phyloP scores from a whole-genome alignment of 2,888 invertebrate species.

The Pseudeuparius sepicola region DNA sequence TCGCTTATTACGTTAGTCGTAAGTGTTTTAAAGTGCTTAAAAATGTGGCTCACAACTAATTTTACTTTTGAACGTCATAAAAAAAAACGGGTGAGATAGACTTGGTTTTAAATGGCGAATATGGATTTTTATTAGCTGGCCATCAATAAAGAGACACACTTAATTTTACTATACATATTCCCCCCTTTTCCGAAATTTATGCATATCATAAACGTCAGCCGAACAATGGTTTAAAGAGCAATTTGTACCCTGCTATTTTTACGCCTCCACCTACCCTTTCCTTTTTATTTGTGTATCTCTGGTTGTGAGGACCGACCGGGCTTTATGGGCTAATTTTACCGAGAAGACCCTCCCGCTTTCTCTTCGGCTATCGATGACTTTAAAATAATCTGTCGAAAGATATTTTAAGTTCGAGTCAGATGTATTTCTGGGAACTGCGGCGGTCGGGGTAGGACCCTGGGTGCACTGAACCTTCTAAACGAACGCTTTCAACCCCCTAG shows the following conservation, averaged over 20 bases:
- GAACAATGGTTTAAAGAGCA: constrained; percentile 25
- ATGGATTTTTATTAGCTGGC: too few relatives aligned
- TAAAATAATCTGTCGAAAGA: constrained; percentile 26
- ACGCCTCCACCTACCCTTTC: constrained; percentile 24
- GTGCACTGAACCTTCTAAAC: constrained; percentile 1
- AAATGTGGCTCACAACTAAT: too few relatives aligned
- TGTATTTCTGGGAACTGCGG: constrained; percentile 28
- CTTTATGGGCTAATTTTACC: constrained; percentile 15
- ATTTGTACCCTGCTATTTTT: constrained; percentile 24
- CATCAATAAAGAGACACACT: constrained; percentile 26
- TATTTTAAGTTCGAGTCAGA: constrained; percentile 31
- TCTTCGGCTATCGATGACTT: constrained; percentile 26
- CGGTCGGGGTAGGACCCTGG: background rate
- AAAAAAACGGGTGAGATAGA: too few relatives aligned
- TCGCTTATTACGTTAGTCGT: too few relatives aligned
- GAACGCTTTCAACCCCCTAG: constrained; percentile 4
- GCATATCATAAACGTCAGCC: constrained; percentile 24
- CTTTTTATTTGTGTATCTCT: constrained; percentile 20
- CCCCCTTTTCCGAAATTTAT: constrained; percentile 27
- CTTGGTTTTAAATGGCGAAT: too few relatives aligned
- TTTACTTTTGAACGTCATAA: too few relatives aligned
- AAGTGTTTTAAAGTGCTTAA: too few relatives aligned
- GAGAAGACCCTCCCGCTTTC: constrained; percentile 23
- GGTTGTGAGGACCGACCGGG: too few relatives aligned
- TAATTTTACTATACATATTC: constrained; percentile 28